phyloP scores from a whole-genome alignment of 2,797 vertebrate genomes.

The Hippocampus kuda region DNA sequence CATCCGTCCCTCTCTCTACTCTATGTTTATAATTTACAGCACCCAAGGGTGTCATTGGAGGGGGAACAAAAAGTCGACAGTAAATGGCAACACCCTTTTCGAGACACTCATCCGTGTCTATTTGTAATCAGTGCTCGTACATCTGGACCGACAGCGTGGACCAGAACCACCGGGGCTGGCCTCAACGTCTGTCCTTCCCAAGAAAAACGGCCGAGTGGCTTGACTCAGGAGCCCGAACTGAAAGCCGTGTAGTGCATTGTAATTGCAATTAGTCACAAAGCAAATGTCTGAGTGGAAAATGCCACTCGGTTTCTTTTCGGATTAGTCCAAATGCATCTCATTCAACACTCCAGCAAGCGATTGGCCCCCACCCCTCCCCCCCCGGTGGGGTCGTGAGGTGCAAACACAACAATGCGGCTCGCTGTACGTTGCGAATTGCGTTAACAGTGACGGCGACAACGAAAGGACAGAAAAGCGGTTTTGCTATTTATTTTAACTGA shows the following conservation, averaged over 20 bases:
- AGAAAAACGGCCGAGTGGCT: too few species aligned
- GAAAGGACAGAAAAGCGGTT: not conserved
- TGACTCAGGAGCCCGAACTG: not conserved
- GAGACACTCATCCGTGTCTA: not conserved
- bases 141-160: not conserved
- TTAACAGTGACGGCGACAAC: not conserved
- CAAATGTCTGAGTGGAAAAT: not conserved
- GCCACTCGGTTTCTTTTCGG: constrained; percentile 12
- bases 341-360: not conserved
- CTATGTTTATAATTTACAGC: too few species aligned
- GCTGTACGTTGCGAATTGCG: too few species aligned
- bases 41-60: too few species aligned
- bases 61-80: not conserved
- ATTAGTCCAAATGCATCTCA: constrained; percentile 12
- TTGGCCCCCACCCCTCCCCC: not conserved
- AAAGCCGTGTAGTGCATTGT: not conserved
- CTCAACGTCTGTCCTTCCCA: too few species aligned
- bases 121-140: not conserved
- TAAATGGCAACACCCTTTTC: not conserved
- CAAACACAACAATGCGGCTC: not conserved
- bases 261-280: not conserved
- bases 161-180: too few species aligned
- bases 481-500: not conserved
- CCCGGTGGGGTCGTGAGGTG: not conserved
- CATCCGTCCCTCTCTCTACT: too few species aligned